phyloP scores from a whole-genome alignment of 2,888 invertebrate species.

The Synergus umbraculus region DNA sequence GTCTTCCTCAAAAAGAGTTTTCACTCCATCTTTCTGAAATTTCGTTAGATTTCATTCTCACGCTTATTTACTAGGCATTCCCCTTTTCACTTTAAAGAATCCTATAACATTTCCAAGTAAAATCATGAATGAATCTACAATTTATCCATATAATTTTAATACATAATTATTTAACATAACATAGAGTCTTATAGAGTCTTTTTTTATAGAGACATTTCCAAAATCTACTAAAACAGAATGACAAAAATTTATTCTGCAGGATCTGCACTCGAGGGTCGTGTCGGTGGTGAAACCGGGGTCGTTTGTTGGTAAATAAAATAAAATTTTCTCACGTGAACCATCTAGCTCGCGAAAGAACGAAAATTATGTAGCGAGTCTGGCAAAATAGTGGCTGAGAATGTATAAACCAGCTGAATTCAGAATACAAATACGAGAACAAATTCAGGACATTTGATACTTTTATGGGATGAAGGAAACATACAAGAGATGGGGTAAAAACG shows the following conservation, averaged over 20 bases:
- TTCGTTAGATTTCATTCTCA: not conserved
- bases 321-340: conserved; percentile 36
- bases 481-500: not conserved
- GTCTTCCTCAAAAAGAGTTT: not conserved
- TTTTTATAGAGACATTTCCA: not conserved
- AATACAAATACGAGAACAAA: not conserved
- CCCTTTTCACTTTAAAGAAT: not conserved
- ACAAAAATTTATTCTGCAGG: conserved; percentile 6
- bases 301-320: conserved; percentile 38
- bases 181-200: too few species aligned
- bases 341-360: conserved; percentile 5
- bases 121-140: not conserved
- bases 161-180: not conserved
- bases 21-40: not conserved
- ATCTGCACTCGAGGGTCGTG: conserved; percentile 30
- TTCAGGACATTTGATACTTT: not conserved
- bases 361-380: conserved; percentile 27
- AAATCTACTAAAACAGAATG: conserved; percentile 17
- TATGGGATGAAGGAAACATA: not conserved
- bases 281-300: not conserved
- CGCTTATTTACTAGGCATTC: not conserved
- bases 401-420: conserved; percentile 16
- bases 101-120: not conserved
- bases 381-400: not conserved
- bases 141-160: not conserved